Base-by-base conservation (phyloP, 92 coral and sea anemone species). In the Pocillopora grandis region DNA sequence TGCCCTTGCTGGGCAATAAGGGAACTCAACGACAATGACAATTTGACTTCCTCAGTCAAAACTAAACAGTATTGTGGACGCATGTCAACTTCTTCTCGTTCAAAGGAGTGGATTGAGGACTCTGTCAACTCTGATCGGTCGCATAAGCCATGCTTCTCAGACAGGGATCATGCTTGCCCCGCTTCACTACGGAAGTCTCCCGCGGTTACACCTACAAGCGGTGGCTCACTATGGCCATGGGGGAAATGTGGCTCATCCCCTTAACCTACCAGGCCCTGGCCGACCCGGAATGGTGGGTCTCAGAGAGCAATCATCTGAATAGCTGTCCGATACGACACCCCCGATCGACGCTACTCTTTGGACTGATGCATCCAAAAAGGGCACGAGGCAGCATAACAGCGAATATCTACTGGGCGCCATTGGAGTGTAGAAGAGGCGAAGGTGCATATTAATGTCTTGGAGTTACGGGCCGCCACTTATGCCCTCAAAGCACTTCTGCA, bases 331-430 rank as follows among this genome's bases (percentile, higher is more conserved):
- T 82, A 13, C 79, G 59, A 37, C 86, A 71, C 6, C 69, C 15
- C 76, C 76, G 10, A 65, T 76, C 69, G 69, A 84, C 12, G 67
- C 68, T 55, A 76, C 76, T 0, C 9, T 88, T 65, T 77, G 71
- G 72, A 86, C 81, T 52, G 87, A 88, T 88, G 90, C 90, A 12
- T 81, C 87, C 12, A 27, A 77, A 62, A 33, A 21, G 59, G 86
- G 89, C 68, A 86, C 86, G 88, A 88, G 93, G 87, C 89, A 67
- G 79, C 65, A 9, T 90, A 82, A 67, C 87, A 72, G 62, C 88
- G 87, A 16, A 12, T 36, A 66, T 56, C 52, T 37, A 78, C 83
- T 11, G 86, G 92, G 14, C 86, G 90, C 58, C 88, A 84, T 23
- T 90, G 93, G 93, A 76, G 73, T 12, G 80, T 84, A 16, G 78